phyloP scores from a whole-genome alignment of 2,888 invertebrate species.

The Phengaris arion region DNA sequence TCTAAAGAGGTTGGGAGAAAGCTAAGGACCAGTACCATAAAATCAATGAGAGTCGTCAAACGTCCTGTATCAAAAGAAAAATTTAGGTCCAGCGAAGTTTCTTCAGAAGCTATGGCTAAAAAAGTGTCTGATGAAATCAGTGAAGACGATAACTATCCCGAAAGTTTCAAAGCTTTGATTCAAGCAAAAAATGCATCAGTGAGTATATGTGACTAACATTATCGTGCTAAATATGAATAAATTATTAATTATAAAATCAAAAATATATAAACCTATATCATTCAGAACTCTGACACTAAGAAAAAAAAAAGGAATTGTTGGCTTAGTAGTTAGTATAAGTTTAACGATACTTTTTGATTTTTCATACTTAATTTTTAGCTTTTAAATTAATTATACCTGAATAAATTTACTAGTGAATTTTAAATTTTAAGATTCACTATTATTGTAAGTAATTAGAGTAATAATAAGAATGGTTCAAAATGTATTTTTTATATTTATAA shows the following conservation, averaged over 20 bases:
- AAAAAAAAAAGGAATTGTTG: no score
- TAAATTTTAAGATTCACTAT: no score
- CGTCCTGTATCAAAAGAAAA: conserved; percentile 56
- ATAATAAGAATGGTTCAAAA: not conserved
- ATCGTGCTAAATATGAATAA: not conserved
- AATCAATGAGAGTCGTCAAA: conserved; percentile 57
- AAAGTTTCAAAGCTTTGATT: conserved; percentile 82
- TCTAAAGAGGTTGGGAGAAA: conserved; percentile 51
- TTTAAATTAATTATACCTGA: no score
- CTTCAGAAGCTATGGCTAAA: not conserved
- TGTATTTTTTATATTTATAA: conserved; percentile 25
- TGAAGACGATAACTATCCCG: conserved; percentile 83
- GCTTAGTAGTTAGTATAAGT: no score
- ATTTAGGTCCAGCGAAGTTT: conserved; percentile 43
- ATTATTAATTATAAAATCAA: not conserved
- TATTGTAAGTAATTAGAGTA: no score
- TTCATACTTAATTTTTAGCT: no score
- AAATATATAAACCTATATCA: not conserved
- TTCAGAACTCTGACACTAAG: no score
- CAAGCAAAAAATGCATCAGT: conserved; percentile 80
- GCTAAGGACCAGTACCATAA: conserved; percentile 52
- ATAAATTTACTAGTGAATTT: no score
- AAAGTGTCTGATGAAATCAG: conserved; percentile 73
- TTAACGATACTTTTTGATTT: no score
- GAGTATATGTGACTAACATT: conserved; percentile 44